Percentiles rank a stretch among this genome's conserved stretches.
Conservation (phyloP, 2,113 vertebrate genomes). For the Pao palembangensis region DNA sequence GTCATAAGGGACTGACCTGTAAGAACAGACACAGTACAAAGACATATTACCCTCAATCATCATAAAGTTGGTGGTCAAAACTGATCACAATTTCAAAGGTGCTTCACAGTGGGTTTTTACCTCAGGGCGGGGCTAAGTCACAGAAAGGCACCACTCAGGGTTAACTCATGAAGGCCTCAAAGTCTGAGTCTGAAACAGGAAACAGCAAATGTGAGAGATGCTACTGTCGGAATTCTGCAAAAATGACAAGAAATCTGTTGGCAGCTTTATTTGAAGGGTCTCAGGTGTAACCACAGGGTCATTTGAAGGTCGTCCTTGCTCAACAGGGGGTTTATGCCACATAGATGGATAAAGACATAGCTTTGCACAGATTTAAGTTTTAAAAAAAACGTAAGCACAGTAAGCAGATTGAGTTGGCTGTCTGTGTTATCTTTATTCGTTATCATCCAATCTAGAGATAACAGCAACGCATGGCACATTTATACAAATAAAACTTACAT, state of each 20-base stretch:
- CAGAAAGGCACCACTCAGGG: slow-evolving; percentile 63
- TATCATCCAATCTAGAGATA: slow-evolving; percentile 33
- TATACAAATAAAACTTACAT: slow-evolving; percentile 32
- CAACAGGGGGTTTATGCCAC: too few relatives aligned
- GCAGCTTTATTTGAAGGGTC: too few relatives aligned
- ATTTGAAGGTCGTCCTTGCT: too few relatives aligned
- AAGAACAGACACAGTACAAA: slow-evolving; percentile 52
- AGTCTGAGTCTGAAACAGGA: slow-evolving; percentile 80
- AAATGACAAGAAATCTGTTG: background rate
- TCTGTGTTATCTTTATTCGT: slow-evolving; percentile 50
- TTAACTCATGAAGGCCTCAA: slow-evolving; percentile 80
- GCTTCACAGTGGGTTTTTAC: slow-evolving; percentile 63
- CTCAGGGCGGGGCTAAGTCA: slow-evolving; percentile 52
- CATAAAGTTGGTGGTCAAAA: too few relatives aligned
- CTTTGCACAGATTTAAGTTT: too few relatives aligned
- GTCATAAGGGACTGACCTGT: slow-evolving; percentile 63
- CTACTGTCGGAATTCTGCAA: background rate
- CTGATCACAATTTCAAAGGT: too few relatives aligned
- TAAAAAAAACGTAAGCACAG: background rate
- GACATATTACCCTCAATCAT: slow-evolving; percentile 23
- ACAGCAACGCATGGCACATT: slow-evolving; percentile 32
- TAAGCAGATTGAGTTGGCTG: background rate
- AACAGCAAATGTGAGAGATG: slow-evolving; percentile 46
- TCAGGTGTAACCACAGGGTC: too few relatives aligned
- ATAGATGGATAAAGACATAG: too few relatives aligned